Evolutionary conservation across 1,140 invertebrate species (phyloP), one percentile per base, ranked within the genome.

Genomic region (Cyclargus thomasi): DNA sequence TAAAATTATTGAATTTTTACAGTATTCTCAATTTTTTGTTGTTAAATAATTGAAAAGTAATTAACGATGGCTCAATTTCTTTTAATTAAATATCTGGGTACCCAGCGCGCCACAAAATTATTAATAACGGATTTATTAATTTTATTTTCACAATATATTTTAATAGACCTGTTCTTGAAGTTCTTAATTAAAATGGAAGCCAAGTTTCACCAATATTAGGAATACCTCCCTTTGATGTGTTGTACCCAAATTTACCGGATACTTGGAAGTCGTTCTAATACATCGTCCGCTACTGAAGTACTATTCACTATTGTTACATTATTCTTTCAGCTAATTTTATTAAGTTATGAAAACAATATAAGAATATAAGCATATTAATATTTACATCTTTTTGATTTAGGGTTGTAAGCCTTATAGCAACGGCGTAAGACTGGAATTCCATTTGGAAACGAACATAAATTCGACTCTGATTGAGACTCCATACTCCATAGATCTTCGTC

Each of bases 401-500:
- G n/a, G n/a, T n/a, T n/a, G n/a, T n/a, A n/a, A 47, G 14, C 14
- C 39, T 47, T 47, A 47, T 47, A 1, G 6, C 39, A 4, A 47
- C 0, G 5, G 11, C 39, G 14, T 8, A 47, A 47, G 39, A 47
- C 14, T 47, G 39, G 14, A 11, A 47, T 20, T 20, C 10, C 55
- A 66, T 57, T n/a, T 57, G 53, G 18, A 35, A 66, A 22, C 14
- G n/a, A 53, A 59, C 36, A 36, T 35, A 59, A 59, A 65, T 66
- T 66, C 23, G 29, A 55, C 21, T 17, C 53, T 17, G 57, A 57
- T 66, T 66, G 53, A n/a, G 65, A 53, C 35, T 6, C 57, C 53
- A 65, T 65, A 53, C 35, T 6, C 57, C 53, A 65, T 65, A 70
- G 63, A 39, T 47, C 29, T 23, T 22, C 64, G 63, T 68, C 66